Conservation (phyloP, 2,113 vertebrate genomes). For the Xiphophorus couchianus region DNA sequence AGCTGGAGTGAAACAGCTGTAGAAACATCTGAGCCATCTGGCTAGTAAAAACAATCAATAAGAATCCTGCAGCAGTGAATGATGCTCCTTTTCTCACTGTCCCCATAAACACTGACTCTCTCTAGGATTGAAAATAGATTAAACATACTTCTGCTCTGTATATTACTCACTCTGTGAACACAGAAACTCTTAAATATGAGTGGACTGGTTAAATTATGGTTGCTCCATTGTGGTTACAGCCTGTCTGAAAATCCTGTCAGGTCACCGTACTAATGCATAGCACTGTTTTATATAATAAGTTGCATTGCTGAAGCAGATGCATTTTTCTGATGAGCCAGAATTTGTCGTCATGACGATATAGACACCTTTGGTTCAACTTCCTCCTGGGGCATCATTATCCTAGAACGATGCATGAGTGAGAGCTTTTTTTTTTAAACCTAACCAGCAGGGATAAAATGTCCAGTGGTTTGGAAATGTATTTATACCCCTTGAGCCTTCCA, state of each 20-base stretch:
- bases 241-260: not conserved
- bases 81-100: not conserved
- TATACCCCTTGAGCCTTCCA: not conserved
- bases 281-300: not conserved
- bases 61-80: not conserved
- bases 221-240: not conserved
- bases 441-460: not conserved
- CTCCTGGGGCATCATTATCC: not conserved
- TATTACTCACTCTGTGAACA: not conserved
- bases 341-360: not conserved
- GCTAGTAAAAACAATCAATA: not conserved
- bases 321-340: not conserved
- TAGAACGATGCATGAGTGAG: not conserved
- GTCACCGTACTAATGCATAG: not conserved
- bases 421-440: not conserved
- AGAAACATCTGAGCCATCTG: not conserved
- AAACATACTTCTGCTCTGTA: too few species aligned
- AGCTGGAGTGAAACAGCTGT: not conserved
- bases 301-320: not conserved
- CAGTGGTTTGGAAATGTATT: not conserved
- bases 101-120: too few species aligned
- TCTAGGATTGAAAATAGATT: not conserved
- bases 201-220: not conserved
- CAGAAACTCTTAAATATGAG: not conserved
- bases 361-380: not conserved